phyloP scores from a whole-genome alignment of 2,113 vertebrate genomes.

The Bos javanicus region DNA sequence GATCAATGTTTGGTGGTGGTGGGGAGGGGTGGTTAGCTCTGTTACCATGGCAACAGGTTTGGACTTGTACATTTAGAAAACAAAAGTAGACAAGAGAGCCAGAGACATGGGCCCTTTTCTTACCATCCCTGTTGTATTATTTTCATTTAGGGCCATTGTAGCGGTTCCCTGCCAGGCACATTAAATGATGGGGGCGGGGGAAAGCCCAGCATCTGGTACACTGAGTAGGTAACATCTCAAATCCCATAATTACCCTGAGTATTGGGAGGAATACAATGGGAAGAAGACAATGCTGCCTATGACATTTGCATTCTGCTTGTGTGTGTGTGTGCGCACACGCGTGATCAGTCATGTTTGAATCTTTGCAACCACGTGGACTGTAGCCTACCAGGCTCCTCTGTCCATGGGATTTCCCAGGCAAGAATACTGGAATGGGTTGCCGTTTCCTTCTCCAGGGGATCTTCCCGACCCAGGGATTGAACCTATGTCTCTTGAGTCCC shows the following conservation, averaged over 20 bases:
- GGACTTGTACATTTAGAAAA: background rate
- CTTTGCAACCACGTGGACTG: background rate
- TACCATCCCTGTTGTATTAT: rapidly evolving
- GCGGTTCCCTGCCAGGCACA: rapidly evolving
- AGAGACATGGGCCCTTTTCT: background rate
- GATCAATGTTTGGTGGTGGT: rapidly evolving
- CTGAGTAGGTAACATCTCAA: background rate
- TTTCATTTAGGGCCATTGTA: rapidly evolving
- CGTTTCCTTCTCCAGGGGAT: background rate
- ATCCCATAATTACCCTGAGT: background rate
- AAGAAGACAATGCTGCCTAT: rapidly evolving
- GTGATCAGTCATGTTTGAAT: background rate
- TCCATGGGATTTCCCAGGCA: background rate
- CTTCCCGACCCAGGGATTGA: background rate
- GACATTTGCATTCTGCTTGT: background rate
- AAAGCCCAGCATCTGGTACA: background rate
- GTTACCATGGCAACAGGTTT: background rate
- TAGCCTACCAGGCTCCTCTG: background rate
- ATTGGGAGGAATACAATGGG: rapidly evolving
- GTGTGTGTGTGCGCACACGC: rapidly evolving
- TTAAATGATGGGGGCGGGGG: rapidly evolving
- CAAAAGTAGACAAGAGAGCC: background rate
- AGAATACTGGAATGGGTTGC: background rate
- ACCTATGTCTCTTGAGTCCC: background rate
- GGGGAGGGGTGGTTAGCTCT: background rate